A percentile compares a stretch with the other conserved stretches of the same genome.
phyloP scores from a whole-genome alignment of 2,113 vertebrate genomes.

The Rhynchomys soricoides region DNA sequence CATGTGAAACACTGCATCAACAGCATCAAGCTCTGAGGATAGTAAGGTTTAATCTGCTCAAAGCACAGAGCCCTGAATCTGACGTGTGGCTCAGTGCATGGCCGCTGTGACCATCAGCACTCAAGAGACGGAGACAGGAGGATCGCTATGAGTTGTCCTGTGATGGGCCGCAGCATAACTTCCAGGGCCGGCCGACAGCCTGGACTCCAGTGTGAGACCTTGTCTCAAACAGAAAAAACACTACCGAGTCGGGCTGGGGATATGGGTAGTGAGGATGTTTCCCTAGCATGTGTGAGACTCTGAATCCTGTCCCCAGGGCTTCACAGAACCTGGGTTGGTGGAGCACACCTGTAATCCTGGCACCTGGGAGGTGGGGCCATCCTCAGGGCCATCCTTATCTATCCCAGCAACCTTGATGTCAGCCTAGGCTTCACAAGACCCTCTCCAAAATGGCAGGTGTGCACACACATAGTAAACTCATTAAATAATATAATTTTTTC shows the following conservation, averaged over 20 bases:
- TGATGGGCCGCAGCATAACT: neutral
- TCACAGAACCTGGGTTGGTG: neutral
- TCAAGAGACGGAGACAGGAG: neutral
- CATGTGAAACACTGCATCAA: neutral
- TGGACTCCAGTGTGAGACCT: neutral
- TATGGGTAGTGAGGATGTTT: no score
- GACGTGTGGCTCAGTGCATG: neutral
- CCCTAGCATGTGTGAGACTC: neutral
- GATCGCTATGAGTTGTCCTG: neutral
- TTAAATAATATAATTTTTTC: neutral
- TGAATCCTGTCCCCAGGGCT: neutral
- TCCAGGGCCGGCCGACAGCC: neutral
- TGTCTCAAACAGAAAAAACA: neutral
- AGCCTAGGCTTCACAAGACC: neutral
- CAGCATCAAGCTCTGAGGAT: neutral
- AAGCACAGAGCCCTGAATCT: neutral
- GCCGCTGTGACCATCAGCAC: neutral
- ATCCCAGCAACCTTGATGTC: neutral
- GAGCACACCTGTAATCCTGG: no score
- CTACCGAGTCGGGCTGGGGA: neutral
- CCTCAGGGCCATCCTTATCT: neutral
- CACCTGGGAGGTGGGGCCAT: no score
- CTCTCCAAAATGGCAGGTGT: neutral
- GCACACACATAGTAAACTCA: neutral
- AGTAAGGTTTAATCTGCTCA: neutral